Evolutionary conservation across 2,113 vertebrate genomes (phyloP).

Genomic region (Isichthys henryi): DNA sequence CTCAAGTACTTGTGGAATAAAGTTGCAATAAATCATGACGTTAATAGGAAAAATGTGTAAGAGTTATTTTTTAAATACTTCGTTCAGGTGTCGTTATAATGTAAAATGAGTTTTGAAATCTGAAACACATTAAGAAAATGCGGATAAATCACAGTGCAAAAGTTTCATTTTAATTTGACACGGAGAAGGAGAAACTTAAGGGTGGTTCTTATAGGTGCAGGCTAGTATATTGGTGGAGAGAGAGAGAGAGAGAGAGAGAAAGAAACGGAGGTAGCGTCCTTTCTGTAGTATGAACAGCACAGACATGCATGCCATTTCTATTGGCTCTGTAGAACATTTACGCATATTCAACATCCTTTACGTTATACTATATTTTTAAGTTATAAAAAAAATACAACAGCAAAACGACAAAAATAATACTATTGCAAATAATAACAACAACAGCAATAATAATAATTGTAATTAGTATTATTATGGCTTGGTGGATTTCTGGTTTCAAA

Average conservation of each 20-base stretch:
- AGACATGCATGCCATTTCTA: background rate
- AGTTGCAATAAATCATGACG: background rate
- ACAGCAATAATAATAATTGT: background rate
- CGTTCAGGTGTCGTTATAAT: background rate
- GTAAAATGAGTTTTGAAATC: background rate
- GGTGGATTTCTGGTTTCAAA: background rate
- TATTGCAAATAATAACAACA: background rate
- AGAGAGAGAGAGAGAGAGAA: background rate
- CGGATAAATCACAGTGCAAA: background rate
- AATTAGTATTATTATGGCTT: background rate
- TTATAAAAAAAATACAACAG: background rate
- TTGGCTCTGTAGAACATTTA: background rate
- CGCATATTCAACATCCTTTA: background rate
- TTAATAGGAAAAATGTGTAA: background rate
- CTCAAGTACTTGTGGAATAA: background rate
- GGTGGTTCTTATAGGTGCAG: background rate
- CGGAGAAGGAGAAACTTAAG: background rate
- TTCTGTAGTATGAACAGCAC: background rate
- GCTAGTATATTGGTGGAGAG: background rate
- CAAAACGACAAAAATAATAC: background rate
- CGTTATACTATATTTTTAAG: background rate
- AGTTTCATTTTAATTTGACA: background rate
- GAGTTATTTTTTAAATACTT: background rate
- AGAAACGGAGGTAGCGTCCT: background rate
- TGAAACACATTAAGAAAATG: background rate